Evolutionary conservation across 2,888 invertebrate species (phyloP).

Genomic region (Drosophila setosimentum): DNA sequence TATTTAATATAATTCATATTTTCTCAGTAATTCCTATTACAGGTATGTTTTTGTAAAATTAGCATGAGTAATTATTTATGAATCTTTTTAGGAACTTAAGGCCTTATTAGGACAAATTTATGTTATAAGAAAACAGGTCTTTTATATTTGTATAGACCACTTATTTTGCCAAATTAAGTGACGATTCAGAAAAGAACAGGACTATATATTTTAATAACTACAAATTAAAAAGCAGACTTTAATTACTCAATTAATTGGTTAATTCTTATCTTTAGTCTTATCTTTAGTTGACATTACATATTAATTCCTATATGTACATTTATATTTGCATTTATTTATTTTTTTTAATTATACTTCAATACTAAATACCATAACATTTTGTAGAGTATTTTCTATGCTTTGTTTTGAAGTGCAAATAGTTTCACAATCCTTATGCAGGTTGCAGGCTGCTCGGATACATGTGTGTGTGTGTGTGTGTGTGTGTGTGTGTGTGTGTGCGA

Average conservation of each 20-base stretch:
- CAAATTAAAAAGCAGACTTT: too few relatives aligned
- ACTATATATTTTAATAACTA: neutral
- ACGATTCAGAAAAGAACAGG: neutral
- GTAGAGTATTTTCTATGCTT: slow-evolving; percentile 26
- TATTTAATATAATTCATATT: too few relatives aligned
- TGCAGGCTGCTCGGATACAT: slow-evolving; percentile 24
- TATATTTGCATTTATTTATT: neutral
- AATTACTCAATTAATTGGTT: neutral
- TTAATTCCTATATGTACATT: neutral
- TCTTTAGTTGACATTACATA: neutral
- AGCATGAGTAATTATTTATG: neutral
- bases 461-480: slow-evolving; percentile 3
- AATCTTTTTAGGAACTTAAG: neutral
- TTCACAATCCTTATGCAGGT: slow-evolving; percentile 24
- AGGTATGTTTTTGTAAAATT: neutral
- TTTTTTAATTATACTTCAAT: too few relatives aligned
- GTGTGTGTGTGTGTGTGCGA: slow-evolving; percentile 13
- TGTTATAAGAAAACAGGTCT: too few relatives aligned
- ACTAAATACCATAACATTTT: too few relatives aligned
- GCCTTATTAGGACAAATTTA: too few relatives aligned
- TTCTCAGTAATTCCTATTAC: neutral
- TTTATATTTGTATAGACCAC: neutral
- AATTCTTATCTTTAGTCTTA: too few relatives aligned
- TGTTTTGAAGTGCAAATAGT: slow-evolving; percentile 17
- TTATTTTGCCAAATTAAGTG: neutral